Evolutionary conservation across 2,797 vertebrate genomes (phyloP), one percentile per base, ranked within the genome.

Genomic region (Hirundo rustica): DNA sequence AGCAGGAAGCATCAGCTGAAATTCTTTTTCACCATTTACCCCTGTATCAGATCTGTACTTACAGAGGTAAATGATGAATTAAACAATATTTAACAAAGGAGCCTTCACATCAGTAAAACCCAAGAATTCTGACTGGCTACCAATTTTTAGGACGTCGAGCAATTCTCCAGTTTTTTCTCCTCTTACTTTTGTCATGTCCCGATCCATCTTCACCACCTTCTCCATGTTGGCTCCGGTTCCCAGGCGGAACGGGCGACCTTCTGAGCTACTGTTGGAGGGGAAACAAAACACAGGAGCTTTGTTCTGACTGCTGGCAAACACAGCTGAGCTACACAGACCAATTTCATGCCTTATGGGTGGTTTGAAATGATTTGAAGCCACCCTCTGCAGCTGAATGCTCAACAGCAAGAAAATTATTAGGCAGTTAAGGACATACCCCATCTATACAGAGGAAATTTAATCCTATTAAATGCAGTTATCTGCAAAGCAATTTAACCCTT

Each of bases 141-240:
- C 0, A 0, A 8, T 36, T 58, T 73, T 83, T 18, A 76, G 1
- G 2, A 32, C 5, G 6, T 5, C 61, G 29, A 68, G 4, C 40
- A 67, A 78, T 30, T 65, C 16, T 32, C 54, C 1, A 40, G 11
- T 45, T 47, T 30, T 10, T 81, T 14, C 34, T 88, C 26, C 25
- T 29, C 97, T 97, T 96, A 99, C 99, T 98, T 99, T 99, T 30
- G 99, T 99, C 99, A 99, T 99, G 95, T 99, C 99, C 89, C 99
- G 98, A 95, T 99, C 99, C 99, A 99, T 99, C 97, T 99, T 99
- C 87, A 99, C 99, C 84, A 99, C 99, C 93, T 99, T 99, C 96
- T 99, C 99, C 99, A 99, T 99, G 97, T 99, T 99, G 40, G 99
- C 99, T 21, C 99, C 99, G 32, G 99, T 99, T 71, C 99, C 99